Base-by-base conservation (phyloP, 2,888 invertebrate genomes). In the Rapana venosa region DNA sequence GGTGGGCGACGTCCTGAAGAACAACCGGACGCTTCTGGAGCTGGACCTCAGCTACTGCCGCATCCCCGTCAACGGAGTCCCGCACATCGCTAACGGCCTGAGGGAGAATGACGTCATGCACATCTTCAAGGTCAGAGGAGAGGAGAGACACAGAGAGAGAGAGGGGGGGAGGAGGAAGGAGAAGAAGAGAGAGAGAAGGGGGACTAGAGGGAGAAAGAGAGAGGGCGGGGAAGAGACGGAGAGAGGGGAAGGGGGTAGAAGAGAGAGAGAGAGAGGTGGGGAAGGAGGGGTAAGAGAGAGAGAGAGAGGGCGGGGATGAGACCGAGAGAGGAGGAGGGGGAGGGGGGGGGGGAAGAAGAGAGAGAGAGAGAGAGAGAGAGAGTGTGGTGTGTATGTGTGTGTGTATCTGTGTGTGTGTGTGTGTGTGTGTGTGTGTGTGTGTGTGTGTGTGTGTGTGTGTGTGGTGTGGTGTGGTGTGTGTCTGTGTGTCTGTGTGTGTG, bases 21-120 rank as follows among this genome's bases (percentile, higher is more conserved):
- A 93, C 85, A 96, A 96, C 92, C 92, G 94, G 36, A 94, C 95
- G 35, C 90, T 96, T 15, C 91, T 93, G 83, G 94, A 95, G 70
- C 92, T 96, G 8, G 95, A 96, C 91, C 92, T 96, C 47, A 94
- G 94, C 86, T 92, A 93, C 74, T 95, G 95, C 90, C 91, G 95
- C 56, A 95, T 96, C 58, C 93, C 94, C 15, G 87, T 92, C 30
- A 92, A 93, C 30, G 96, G 95, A 0, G 94, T 94, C 30, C 89
- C 90, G 1, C 91, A 91, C 47, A 87, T 96, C 26, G 94, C 94
- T n/a, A 91, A 89, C 26, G 94, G 94, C 0, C 88, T 95, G 26
- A 91, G 92, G 56, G 93, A 92, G 58, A 95, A 95, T 89, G 95
- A 95, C 90, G 93, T 92, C 30, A 91, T 94, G 26, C 92, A 92